Evolutionary conservation across 2,113 vertebrate genomes (phyloP).

Genomic region (Tympanuchus pallidicinctus): DNA sequence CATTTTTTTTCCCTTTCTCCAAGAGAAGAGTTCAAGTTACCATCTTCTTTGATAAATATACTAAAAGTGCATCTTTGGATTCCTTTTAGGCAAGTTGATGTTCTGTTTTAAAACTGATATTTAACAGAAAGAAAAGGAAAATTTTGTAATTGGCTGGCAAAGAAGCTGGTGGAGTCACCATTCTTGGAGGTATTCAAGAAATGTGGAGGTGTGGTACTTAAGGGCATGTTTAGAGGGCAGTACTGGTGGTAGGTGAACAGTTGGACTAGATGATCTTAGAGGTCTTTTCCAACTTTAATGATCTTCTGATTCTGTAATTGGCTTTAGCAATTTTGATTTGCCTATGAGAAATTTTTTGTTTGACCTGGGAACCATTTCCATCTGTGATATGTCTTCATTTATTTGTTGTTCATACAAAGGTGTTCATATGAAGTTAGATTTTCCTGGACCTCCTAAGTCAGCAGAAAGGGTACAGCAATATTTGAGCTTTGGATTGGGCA

Average conservation of each 20-base stretch:
- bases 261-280: too few species aligned
- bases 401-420: background rate
- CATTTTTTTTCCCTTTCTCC: background rate
- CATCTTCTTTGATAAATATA: background rate
- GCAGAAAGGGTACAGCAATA: background rate
- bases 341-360: background rate
- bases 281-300: too few species aligned
- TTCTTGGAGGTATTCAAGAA: too few species aligned
- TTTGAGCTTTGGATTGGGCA: background rate
- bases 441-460: background rate
- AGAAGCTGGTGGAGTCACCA: too few species aligned
- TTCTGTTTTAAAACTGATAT: background rate
- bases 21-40: slow-evolving; percentile 34
- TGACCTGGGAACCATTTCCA: background rate
- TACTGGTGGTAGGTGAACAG: too few species aligned
- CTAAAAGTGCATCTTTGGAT: background rate
- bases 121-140: background rate
- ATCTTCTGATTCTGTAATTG: background rate
- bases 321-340: background rate
- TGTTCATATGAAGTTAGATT: accelerated
- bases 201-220: too few species aligned
- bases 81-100: background rate
- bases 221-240: too few species aligned
- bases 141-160: too few species aligned
- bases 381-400: background rate